Conservation (phyloP, 2,888 invertebrate species). For the Drosophila cracens region DNA sequence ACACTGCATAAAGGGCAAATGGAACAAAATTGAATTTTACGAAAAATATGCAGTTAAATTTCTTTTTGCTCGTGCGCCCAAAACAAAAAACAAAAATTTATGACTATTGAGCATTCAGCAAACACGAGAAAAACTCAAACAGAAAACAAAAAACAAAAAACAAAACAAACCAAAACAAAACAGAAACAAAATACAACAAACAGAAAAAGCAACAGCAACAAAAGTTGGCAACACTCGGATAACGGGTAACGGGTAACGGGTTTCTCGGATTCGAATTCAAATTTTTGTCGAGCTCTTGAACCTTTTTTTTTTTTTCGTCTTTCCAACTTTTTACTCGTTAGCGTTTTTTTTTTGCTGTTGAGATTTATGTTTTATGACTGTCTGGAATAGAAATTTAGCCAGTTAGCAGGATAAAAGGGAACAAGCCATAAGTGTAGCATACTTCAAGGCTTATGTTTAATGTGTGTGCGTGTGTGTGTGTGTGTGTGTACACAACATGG, state of each 20-base stretch:
- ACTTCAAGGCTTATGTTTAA: conserved; percentile 24
- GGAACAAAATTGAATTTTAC: conserved; percentile 9
- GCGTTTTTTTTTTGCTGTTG: conserved; percentile 30
- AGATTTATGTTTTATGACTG: conserved; percentile 70
- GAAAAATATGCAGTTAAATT: conserved; percentile 47
- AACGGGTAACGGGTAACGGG: neutral
- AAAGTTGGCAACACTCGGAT: conserved; percentile 35
- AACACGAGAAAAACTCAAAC: conserved; percentile 51
- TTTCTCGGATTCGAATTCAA: conserved; percentile 31
- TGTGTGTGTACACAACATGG: conserved; percentile 2
- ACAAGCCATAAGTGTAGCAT: conserved; percentile 10
- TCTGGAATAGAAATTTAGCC: conserved; percentile 37
- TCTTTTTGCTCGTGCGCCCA: conserved; percentile 44
- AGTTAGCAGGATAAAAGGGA: conserved; percentile 15
- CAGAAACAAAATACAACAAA: conserved; percentile 15
- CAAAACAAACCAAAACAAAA: conserved; percentile 16
- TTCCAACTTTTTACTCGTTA: conserved; percentile 51
- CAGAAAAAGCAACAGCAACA: conserved; percentile 16
- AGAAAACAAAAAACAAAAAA: conserved; percentile 11
- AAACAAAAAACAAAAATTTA: conserved; percentile 42
- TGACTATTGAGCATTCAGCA: conserved; percentile 62
- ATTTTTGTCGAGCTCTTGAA: conserved; percentile 40
- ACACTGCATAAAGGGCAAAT: conserved; percentile 1
- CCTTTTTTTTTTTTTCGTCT: conserved; percentile 5
- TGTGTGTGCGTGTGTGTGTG: neutral